A percentile compares a stretch with the other conserved stretches of the same genome.
These are phyloP conservation scores for Hippopotamyrus pictus DNA, from an alignment of 2,797 vertebrate genomes.

Conservation along the genomic window DNA sequence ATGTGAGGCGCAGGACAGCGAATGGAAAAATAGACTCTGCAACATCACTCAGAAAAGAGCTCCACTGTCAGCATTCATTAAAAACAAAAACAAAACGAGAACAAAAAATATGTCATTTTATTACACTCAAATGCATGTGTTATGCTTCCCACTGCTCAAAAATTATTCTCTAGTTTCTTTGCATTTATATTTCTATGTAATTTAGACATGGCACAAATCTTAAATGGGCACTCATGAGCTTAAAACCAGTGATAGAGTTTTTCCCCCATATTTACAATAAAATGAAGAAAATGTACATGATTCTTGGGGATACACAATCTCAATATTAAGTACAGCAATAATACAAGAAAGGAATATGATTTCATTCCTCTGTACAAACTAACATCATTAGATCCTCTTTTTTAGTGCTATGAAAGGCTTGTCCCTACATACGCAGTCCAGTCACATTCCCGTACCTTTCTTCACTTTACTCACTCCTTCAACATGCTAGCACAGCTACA, in stretches of 20 bases:
- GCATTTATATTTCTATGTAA: constrained; percentile 60
- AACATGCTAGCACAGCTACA: constrained; percentile 75
- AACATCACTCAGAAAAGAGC: constrained; percentile 45
- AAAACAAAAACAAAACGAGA: constrained; percentile 63
- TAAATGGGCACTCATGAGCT: constrained; percentile 82
- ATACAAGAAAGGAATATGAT: constrained; percentile 73
- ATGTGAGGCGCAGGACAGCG: constrained; percentile 64
- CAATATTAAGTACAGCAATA: constrained; percentile 78
- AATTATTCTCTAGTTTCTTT: constrained; percentile 43
- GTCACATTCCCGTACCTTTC: constrained; percentile 70
- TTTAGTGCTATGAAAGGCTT: constrained; percentile 57
- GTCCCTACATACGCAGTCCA: constrained; percentile 71
- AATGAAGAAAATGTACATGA: constrained; percentile 89
- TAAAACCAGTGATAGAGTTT: constrained; percentile 68
- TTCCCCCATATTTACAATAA: constrained; percentile 89
- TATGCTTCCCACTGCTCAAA: constrained; percentile 50
- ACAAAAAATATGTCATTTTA: constrained; percentile 53
- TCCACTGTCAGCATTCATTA: constrained; percentile 57
- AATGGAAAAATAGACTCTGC: constrained; percentile 59
- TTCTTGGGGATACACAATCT: constrained; percentile 80
- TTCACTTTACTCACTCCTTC: constrained; percentile 78
- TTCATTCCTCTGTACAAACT: constrained; percentile 88
- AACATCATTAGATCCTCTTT: constrained; percentile 79
- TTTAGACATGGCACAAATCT: constrained; percentile 77
- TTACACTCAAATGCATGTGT: constrained; percentile 54